A percentile compares a stretch with the other conserved stretches of the same genome.
Conservation (phyloP, 2,888 invertebrate species). For the Balanococcus diminutus region DNA sequence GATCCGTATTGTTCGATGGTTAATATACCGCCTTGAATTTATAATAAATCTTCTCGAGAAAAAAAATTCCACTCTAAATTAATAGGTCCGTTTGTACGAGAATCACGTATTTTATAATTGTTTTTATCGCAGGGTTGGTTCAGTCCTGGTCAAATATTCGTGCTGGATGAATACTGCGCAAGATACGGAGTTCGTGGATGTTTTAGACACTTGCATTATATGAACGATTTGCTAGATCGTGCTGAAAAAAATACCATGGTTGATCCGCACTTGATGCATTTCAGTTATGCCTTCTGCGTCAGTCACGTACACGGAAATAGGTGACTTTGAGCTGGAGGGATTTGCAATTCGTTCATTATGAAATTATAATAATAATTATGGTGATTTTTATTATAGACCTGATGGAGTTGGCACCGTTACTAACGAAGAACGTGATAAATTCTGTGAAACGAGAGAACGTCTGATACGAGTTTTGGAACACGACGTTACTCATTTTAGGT, state of each 20-base stretch:
- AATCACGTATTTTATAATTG: too few species aligned
- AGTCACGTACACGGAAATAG: conserved; percentile 99
- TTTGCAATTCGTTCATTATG: background rate
- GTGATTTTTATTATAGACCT: conserved; percentile 71
- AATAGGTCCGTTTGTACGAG: too few species aligned
- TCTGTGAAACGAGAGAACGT: conserved; percentile 95
- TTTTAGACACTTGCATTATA: conserved; percentile 93
- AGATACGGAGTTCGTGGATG: conserved; percentile 96
- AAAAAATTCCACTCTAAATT: too few species aligned
- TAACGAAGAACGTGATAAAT: conserved; percentile 96
- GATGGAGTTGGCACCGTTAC: conserved; percentile 99
- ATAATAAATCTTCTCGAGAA: background rate
- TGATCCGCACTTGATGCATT: conserved; percentile 98
- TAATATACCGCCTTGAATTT: too few species aligned
- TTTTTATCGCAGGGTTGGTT: conserved; percentile 99
- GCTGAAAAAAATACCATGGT: conserved; percentile 92
- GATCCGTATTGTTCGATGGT: conserved; percentile 99
- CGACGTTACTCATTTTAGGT: conserved; percentile 99
- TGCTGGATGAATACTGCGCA: conserved; percentile 97
- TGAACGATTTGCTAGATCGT: conserved; percentile 91
- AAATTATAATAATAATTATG: background rate
- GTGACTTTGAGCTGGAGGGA: conserved; percentile 66
- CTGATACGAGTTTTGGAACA: conserved; percentile 90
- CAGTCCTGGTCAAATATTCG: conserved; percentile 98
- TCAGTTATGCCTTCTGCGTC: conserved; percentile 99